These are phyloP conservation scores for Cataglyphis rosenhaueri DNA, from an alignment of 2,888 invertebrate species.

Conservation along the genomic window DNA sequence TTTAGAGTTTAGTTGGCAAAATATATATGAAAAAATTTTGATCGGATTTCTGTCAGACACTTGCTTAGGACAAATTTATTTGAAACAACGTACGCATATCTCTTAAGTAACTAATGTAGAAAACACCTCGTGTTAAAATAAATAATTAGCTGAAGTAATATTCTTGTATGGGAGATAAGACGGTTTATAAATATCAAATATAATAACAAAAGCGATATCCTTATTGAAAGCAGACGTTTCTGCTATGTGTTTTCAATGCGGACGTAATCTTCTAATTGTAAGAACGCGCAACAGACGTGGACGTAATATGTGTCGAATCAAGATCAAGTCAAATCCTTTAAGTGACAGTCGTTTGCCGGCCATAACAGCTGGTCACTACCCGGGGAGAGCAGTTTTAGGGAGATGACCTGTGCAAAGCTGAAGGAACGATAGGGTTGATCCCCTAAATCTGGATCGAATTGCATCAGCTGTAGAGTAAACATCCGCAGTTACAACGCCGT, in stretches of 20 bases:
- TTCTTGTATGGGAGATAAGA: not conserved
- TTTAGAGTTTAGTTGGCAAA: not conserved
- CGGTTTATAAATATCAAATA: not conserved
- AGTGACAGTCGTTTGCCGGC: constrained; percentile 77
- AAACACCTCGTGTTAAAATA: not conserved
- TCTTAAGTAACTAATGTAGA: not conserved
- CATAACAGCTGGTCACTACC: constrained; percentile 81
- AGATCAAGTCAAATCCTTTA: constrained; percentile 70
- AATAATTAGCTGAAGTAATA: not conserved
- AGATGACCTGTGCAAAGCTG: constrained; percentile 64
- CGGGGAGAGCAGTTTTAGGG: constrained; percentile 62
- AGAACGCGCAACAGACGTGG: constrained; percentile 44
- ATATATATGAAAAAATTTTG: not conserved
- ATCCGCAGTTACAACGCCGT: constrained; percentile 57
- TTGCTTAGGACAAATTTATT: not conserved
- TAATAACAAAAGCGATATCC: not conserved
- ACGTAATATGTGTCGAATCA: constrained; percentile 67
- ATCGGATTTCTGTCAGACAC: not conserved
- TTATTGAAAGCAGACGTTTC: not conserved
- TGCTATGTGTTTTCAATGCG: constrained; percentile 17
- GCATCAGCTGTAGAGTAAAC: constrained; percentile 73
- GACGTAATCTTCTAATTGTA: constrained; percentile 42
- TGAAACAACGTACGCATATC: not conserved
- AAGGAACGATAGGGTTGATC: constrained; percentile 74
- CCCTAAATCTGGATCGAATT: constrained; percentile 76